Evolutionary conservation across 2,888 invertebrate genomes (phyloP), one percentile per base, ranked within the genome.

Genomic region (Spisula subtruncata): DNA sequence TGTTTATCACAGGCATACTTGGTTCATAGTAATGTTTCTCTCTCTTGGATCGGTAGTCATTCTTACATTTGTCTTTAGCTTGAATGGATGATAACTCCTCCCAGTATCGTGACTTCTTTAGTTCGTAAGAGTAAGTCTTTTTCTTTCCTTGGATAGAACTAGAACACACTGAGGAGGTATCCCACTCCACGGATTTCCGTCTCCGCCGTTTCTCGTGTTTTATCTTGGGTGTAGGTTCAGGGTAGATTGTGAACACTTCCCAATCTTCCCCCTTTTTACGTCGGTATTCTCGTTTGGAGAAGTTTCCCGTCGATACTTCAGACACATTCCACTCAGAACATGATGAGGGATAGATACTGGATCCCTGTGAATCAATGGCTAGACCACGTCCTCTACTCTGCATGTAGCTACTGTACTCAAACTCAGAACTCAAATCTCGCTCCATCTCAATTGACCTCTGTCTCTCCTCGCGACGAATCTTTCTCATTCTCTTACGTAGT

Each of bases 201-300:
- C 91, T 84, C 32, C 89, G 66, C 54, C 91, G 82, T 66, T 80
- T 87, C 48, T 92, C 92, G 46, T 85, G 86, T 80, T 90, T 91
- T 60, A 81, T 86, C 29, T 71, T 25, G 0, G 90, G 90, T 16
- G 92, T 81, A 18, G 92, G 92, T 56, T 92, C 92, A 1, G 92
- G 91, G 29, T 92, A 92, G n/a, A 92, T 89, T 0, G 92, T 92
- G 48, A 89, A 92, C 41, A 91, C 92, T 56, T 92, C 92, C 91
- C 91, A 91, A 56, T 92, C 92, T 32, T 90, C 86, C 14, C 91
- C 91, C 20, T 81, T 86, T 54, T 90, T 90, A 80, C 88, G 56
- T 0, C 91, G 75, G 75, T 86, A 89, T 71, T 92, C 90, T 20
- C 86, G 92, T 32, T 91, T 91, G 0, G 87, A 75, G n/a, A 90